Evolutionary conservation across 2,888 invertebrate genomes (phyloP), one percentile per base, ranked within the genome.

Genomic region (Campoplex capitator): DNA sequence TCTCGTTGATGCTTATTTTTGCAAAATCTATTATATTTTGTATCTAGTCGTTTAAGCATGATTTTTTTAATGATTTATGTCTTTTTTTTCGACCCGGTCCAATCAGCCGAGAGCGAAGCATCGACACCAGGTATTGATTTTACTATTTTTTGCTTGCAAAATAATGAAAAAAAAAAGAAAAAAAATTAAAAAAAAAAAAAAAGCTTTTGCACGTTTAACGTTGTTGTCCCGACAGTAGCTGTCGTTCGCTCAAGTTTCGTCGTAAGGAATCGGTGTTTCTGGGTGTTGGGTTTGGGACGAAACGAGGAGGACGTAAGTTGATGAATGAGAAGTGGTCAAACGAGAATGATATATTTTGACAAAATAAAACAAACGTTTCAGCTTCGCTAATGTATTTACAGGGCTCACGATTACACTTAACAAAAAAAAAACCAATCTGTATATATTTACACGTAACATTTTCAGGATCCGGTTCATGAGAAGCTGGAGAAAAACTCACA

Each of bases 61-160:
- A 83, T 92, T 89, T 91, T 91, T 88, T 88, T 89, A 85, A 88
- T 89, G 90, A 88, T 91, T 90, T 91, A 90, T 92, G 88, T 92
- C 90, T 91, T 92, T 90, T 92, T 88, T 88, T 92, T 90, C 91
- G 91, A 90, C 92, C 90, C 90, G 83, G 87, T 91, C 89, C 89
- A 89, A 70, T 90, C 91, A 91, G 92, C 93, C 93, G 94, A 94
- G 91, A 91, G 92, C 89, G 94, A 94, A 91, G 88, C 93, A 88
- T 86, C 93, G 83, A 91, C 90, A 65, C 88, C 92, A 94, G 94
- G 94, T 94, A 94, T 91, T 92, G 92, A 90, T 91, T 91, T 91
- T 90, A 74, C 56, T 71, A 81, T 83, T 80, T 56, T 85, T 80
- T 6, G 67, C 45, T 79, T 73, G 32, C 65, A 23, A 23, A 23